Evolutionary conservation across 1,140 invertebrate species (phyloP).

Genomic region (Drosophila bipectinata): DNA sequence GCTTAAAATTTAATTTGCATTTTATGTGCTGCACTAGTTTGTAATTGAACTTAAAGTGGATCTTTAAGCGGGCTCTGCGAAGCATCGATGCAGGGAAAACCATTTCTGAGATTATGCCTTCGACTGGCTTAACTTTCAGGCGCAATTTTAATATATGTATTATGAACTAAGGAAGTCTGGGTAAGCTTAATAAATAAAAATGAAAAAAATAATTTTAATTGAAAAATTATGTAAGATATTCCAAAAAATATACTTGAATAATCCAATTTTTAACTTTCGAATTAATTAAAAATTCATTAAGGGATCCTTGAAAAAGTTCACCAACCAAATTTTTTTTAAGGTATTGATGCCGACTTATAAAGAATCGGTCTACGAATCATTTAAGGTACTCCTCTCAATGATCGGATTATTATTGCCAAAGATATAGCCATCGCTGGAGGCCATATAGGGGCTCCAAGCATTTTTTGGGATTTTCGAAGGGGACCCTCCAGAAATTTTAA

Average conservation of each 20-base stretch:
- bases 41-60: slow-evolving; percentile 57
- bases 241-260: neutral
- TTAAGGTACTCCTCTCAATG: no score
- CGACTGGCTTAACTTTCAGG: slow-evolving; percentile 17
- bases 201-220: slow-evolving; percentile 19
- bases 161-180: slow-evolving; percentile 32
- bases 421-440: no score
- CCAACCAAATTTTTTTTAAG: no score
- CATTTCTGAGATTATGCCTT: slow-evolving; percentile 35
- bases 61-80: slow-evolving; percentile 5
- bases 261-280: neutral
- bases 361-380: no score
- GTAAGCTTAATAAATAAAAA: slow-evolving; percentile 15
- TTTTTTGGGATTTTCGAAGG: no score
- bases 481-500: no score
- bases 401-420: no score
- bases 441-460: no score
- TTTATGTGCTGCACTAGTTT: slow-evolving; percentile 55
- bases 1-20: slow-evolving; percentile 62
- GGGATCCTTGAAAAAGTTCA: no score
- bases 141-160: slow-evolving; percentile 23
- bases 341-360: no score
- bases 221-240: slow-evolving; percentile 11
- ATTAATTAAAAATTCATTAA: no score
- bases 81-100: slow-evolving; percentile 38